Evolutionary conservation across 1,140 invertebrate genomes (phyloP).

Genomic region (Metopolophium dirhodum): DNA sequence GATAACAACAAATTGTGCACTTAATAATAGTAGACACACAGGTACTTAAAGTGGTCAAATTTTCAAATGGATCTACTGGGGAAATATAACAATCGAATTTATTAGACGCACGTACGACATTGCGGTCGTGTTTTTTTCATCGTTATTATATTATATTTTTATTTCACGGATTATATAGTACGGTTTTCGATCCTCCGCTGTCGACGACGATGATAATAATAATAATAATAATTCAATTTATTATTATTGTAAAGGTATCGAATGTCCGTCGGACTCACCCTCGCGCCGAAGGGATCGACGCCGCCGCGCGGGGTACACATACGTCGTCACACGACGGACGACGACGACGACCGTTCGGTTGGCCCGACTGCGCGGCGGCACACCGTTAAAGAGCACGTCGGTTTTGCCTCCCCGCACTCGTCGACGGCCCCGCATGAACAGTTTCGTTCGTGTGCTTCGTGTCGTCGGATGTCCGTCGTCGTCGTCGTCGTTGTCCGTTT

Average conservation of each 20-base stretch:
- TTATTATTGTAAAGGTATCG: slow-evolving; percentile 15
- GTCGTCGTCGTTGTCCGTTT: background rate
- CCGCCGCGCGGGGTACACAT: background rate
- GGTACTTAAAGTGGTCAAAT: background rate
- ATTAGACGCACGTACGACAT: background rate
- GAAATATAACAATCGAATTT: background rate
- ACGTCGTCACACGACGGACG: slow-evolving; percentile 15
- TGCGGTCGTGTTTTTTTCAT: slow-evolving; percentile 2
- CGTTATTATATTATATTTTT: background rate
- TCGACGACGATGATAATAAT: background rate
- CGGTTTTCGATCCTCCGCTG: background rate
- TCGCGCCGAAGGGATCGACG: background rate
- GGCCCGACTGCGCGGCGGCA: slow-evolving; percentile 32
- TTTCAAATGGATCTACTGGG: background rate
- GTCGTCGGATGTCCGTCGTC: background rate
- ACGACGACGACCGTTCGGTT: slow-evolving; percentile 10
- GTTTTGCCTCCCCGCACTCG: slow-evolving; percentile 28
- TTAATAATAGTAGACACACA: background rate
- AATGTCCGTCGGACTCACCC: background rate
- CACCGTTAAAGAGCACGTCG: slow-evolving; percentile 30
- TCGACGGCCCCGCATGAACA: background rate
- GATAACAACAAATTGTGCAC: background rate
- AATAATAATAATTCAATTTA: slow-evolving; percentile 30
- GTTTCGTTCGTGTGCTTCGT: slow-evolving; percentile 46
- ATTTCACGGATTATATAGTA: background rate